Conservation (phyloP, 1,140 invertebrate genomes). For the Macrotrachela quadricornifera region DNA sequence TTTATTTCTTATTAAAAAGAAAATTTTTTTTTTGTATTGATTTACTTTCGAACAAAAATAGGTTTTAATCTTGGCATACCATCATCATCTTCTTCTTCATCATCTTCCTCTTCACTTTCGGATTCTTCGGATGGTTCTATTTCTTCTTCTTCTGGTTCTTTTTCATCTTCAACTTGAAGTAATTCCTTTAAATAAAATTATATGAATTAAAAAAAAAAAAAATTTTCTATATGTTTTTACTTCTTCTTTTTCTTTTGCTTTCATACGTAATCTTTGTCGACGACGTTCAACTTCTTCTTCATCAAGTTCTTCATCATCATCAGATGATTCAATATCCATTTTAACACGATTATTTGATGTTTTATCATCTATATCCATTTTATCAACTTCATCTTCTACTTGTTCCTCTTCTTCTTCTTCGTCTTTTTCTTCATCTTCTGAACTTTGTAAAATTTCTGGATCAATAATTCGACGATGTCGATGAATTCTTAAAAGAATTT, state of each 20-base stretch:
- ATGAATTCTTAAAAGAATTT: constrained; percentile 13
- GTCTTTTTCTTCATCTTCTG: constrained; percentile 38
- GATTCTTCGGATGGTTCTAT: constrained; percentile 26
- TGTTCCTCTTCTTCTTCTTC: constrained; percentile 33
- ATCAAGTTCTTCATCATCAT: constrained; percentile 7
- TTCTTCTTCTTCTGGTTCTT: constrained; percentile 16
- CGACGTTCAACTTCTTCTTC: constrained; percentile 7
- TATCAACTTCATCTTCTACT: background rate
- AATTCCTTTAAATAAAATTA: constrained; percentile 18
- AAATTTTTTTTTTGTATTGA: no score
- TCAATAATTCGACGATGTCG: constrained; percentile 13
- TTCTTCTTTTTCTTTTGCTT: constrained; percentile 42
- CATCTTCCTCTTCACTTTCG: constrained; percentile 51
- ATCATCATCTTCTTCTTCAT: constrained; percentile 36
- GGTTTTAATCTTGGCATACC: constrained; percentile 76
- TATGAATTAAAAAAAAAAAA: no score
- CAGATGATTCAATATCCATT: no score
- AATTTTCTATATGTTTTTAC: constrained; percentile 11
- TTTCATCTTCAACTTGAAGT: constrained; percentile 43
- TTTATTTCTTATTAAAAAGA: no score
- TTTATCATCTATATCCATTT: background rate
- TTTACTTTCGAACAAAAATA: constrained; percentile 69
- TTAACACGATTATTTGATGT: no score
- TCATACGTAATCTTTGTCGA: constrained; percentile 24
- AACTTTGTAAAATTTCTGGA: constrained; percentile 33